Evolutionary conservation across 2,797 vertebrate species (phyloP).

Genomic region (Enteromius paludinosus): DNA sequence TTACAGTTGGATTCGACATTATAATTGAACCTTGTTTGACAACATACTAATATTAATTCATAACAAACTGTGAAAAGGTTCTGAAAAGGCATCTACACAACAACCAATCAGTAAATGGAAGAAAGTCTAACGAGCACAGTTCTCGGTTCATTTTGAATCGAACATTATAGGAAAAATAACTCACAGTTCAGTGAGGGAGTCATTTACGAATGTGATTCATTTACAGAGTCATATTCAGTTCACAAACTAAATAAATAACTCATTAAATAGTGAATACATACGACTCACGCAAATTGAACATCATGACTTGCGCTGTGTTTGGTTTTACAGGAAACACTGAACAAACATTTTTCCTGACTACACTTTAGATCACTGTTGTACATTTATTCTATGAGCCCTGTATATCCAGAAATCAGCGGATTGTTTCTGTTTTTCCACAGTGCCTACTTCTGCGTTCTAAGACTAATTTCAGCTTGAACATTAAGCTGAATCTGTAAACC

Average conservation of each 20-base stretch:
- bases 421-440: not conserved
- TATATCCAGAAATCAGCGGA: not conserved
- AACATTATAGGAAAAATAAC: not conserved
- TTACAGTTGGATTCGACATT: not conserved
- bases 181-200: not conserved
- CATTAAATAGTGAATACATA: not conserved
- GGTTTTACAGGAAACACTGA: not conserved
- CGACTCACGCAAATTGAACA: not conserved
- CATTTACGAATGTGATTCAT: not conserved
- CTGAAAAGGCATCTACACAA: not conserved
- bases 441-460: not conserved
- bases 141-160: not conserved
- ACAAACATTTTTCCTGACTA: not conserved
- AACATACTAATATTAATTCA: not conserved
- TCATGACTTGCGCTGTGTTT: not conserved
- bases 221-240: not conserved
- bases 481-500: conserved; percentile 25
- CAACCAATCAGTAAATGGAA: not conserved
- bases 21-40: not conserved
- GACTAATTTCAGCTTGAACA: conserved; percentile 2
- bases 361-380: not conserved
- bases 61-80: not conserved
- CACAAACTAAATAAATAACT: not conserved
- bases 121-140: not conserved
- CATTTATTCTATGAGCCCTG: not conserved